phyloP scores from a whole-genome alignment of 2,888 invertebrate species.

The Apoderus coryli region DNA sequence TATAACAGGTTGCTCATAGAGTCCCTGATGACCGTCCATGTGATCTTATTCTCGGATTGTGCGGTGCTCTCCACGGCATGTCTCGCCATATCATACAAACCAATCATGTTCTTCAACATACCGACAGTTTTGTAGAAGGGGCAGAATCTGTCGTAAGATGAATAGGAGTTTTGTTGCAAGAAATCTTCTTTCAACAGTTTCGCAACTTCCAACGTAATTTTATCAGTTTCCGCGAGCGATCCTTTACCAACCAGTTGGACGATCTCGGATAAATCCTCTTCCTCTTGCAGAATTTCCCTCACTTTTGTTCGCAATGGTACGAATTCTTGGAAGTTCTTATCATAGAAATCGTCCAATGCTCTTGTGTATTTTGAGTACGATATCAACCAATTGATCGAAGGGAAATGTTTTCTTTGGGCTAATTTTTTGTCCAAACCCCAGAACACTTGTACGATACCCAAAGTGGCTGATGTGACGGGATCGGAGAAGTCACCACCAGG shows the following conservation, averaged over 20 bases:
- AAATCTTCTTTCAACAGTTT: slow-evolving; percentile 98
- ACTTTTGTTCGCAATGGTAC: slow-evolving; percentile 94
- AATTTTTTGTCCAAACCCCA: slow-evolving; percentile 99
- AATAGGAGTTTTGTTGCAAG: slow-evolving; percentile 98
- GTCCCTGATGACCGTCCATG: slow-evolving; percentile 95
- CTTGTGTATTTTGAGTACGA: slow-evolving; percentile 95
- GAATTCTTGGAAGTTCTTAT: slow-evolving; percentile 95
- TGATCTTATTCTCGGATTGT: slow-evolving; percentile 97
- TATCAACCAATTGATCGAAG: slow-evolving; percentile 99
- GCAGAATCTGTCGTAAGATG: slow-evolving; percentile 91
- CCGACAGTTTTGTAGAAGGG: slow-evolving; percentile 99
- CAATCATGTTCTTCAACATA: slow-evolving; percentile 96
- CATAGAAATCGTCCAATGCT: slow-evolving; percentile 97
- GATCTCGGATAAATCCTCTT: slow-evolving; percentile 98
- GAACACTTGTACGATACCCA: slow-evolving; percentile 58
- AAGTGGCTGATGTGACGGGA: slow-evolving; percentile 97
- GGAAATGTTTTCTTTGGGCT: slow-evolving; percentile 99
- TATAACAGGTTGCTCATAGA: slow-evolving; percentile 93
- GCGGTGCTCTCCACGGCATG: slow-evolving; percentile 97
- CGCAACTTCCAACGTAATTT: slow-evolving; percentile 97
- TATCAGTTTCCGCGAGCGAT: slow-evolving; percentile 95
- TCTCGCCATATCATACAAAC: slow-evolving; percentile 95
- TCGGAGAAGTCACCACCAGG: slow-evolving; percentile 99
- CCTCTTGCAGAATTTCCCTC: slow-evolving; percentile 54
- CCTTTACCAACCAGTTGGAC: slow-evolving; percentile 99